Evolutionary conservation across 2,797 vertebrate genomes (phyloP).

Genomic region (Pantherophis alleghaniensis): DNA sequence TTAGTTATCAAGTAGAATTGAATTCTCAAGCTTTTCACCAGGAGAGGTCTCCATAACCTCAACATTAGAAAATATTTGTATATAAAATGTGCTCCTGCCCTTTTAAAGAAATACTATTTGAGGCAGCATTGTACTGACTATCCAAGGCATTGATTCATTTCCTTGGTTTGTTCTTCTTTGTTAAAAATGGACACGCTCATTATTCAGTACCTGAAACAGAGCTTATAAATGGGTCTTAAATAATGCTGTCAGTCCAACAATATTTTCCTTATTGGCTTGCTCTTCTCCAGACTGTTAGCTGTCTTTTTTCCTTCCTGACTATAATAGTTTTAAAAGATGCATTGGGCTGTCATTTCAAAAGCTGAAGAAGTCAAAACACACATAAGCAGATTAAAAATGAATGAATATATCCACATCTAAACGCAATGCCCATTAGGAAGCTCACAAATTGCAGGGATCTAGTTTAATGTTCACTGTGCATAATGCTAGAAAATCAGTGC

Average conservation of each 20-base stretch:
- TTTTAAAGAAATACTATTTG: not conserved
- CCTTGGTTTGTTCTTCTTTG: not conserved
- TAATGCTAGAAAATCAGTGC: not conserved
- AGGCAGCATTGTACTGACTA: rapidly evolving
- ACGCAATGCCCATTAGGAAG: not conserved
- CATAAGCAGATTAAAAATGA: not conserved
- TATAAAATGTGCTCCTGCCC: not conserved
- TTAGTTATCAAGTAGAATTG: not conserved
- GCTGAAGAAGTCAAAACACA: not conserved
- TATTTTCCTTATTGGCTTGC: not conserved
- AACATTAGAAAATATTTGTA: constrained; percentile 8
- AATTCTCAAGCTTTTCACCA: constrained; percentile 7
- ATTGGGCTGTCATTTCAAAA: not conserved
- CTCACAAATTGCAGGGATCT: not conserved
- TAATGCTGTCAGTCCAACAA: not conserved
- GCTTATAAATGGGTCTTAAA: not conserved
- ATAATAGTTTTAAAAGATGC: not conserved
- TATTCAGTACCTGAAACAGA: not conserved
- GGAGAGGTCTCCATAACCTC: not conserved
- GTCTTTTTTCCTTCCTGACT: not conserved
- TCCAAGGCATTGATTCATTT: constrained; percentile 20
- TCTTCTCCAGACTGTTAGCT: not conserved
- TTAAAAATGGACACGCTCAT: not conserved
- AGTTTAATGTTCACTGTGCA: not conserved
- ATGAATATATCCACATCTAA: not conserved